A percentile compares a stretch with the other conserved stretches of the same genome.
Evolutionary conservation across 2,888 invertebrate species (phyloP).

Genomic region (Callyntrura sp.): DNA sequence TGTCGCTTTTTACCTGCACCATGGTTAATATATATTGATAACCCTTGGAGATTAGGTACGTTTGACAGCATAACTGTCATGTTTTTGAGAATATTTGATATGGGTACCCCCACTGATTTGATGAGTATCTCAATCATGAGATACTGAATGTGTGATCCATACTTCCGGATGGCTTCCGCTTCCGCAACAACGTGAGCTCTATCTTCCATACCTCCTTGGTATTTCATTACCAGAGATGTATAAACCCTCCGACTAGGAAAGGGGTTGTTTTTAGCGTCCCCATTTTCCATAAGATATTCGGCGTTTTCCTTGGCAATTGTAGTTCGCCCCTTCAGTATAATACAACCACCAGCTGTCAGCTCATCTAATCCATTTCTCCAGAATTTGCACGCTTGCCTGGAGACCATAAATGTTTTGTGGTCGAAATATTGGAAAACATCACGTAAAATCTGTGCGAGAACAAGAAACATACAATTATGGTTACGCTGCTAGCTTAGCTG

Average conservation of each 20-base stretch:
- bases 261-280: conserved; percentile 14
- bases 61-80: conserved; percentile 23
- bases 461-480: neutral
- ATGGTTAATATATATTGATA: conserved; percentile 50
- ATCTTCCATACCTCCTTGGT: no score
- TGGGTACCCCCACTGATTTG: neutral
- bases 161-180: conserved; percentile 37
- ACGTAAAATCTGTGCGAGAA: conserved; percentile 9
- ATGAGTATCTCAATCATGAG: conserved; percentile 37
- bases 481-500: no score
- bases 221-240: conserved; percentile 6
- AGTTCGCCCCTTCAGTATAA: neutral
- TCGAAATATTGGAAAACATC: conserved; percentile 23
- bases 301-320: neutral
- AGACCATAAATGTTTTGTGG: conserved; percentile 1
- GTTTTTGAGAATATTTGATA: conserved; percentile 22
- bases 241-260: conserved; percentile 54
- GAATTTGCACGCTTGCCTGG: conserved; percentile 1
- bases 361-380: conserved; percentile 42
- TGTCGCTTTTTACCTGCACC: conserved; percentile 18
- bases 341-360: neutral
- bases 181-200: neutral
- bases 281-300: neutral
- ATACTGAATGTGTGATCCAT: conserved; percentile 42
- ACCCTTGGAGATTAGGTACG: conserved; percentile 43